These are phyloP conservation scores for Actinia equina DNA, from an alignment of 64 coral and sea anemone species.

Conservation along the genomic window DNA sequence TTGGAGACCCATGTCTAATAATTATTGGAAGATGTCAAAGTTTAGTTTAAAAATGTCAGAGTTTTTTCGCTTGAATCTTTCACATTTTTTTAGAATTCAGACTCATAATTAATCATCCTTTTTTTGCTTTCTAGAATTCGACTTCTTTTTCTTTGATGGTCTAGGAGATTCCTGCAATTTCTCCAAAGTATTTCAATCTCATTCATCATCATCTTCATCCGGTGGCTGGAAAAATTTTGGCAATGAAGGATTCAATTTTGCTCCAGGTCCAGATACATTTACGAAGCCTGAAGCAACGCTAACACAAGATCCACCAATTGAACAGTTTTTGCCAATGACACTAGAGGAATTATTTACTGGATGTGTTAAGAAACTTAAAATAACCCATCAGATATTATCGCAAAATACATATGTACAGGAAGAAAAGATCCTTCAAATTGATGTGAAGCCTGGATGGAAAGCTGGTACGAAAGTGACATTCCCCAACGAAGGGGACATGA, in stretches of 20 bases:
- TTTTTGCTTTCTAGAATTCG: constrained; percentile 4
- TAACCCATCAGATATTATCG: constrained; percentile 30
- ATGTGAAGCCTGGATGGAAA: constrained; percentile 92
- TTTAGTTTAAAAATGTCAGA: no score
- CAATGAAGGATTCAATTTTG: constrained; percentile 4
- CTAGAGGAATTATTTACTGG: constrained; percentile 44
- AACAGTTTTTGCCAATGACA: constrained; percentile 30
- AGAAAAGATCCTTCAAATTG: constrained; percentile 50
- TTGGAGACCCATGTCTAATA: no score
- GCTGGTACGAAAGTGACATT: constrained; percentile 92
- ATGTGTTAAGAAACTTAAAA: constrained; percentile 49
- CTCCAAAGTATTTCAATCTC: constrained; percentile 12
- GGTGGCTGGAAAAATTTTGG: constrained; percentile 17
- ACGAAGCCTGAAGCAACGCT: neutral
- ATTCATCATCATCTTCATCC: neutral
- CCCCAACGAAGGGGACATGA: constrained; percentile 63
- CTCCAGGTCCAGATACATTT: neutral
- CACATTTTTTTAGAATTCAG: neutral
- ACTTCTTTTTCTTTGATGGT: constrained; percentile 13
- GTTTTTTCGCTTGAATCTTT: no score
- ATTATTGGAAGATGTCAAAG: no score
- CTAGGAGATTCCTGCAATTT: constrained; percentile 4
- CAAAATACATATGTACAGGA: constrained; percentile 27
- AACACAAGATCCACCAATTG: constrained; percentile 38
- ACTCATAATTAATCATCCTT: neutral